Evolutionary conservation across 2,888 invertebrate species (phyloP).

Genomic region (Caenorhabditis sinica): DNA sequence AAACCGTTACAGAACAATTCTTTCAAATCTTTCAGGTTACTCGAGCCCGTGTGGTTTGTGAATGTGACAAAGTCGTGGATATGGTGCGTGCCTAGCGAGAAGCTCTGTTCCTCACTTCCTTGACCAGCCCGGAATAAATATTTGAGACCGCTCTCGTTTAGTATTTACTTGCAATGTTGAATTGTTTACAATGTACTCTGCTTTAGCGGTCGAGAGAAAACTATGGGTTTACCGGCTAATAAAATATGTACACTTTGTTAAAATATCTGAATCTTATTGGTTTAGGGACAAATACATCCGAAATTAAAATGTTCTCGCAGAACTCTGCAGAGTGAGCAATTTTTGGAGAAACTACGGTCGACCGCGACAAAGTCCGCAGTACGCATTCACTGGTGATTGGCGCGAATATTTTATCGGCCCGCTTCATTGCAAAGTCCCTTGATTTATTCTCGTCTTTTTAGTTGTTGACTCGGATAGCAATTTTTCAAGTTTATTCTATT

Average conservation of each 20-base stretch:
- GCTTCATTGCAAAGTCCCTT: background rate
- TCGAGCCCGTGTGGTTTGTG: slow-evolving; percentile 53
- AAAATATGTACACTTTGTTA: background rate
- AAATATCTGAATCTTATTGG: background rate
- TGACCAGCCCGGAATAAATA: slow-evolving; percentile 50
- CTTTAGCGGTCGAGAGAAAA: background rate
- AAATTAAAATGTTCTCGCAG: no score
- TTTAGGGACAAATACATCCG: background rate
- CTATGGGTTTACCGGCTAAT: slow-evolving; percentile 25
- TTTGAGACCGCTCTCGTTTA: slow-evolving; percentile 30
- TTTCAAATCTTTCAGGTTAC: slow-evolving; percentile 26
- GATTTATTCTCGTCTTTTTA: background rate
- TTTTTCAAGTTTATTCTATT: no score
- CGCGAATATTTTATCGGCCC: slow-evolving; percentile 16
- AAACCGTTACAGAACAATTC: background rate
- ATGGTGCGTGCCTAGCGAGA: slow-evolving; percentile 30
- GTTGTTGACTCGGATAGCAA: no score
- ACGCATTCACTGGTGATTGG: slow-evolving; percentile 15
- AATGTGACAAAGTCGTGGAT: slow-evolving; percentile 54
- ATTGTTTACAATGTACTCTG: slow-evolving; percentile 48
- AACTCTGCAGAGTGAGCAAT: background rate
- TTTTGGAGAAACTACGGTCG: slow-evolving; percentile 6
- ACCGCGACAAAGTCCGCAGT: background rate
- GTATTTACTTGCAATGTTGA: slow-evolving; percentile 18
- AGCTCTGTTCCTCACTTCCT: background rate